These are phyloP conservation scores for Acleris literana DNA, from an alignment of 2,888 invertebrate species.

Conservation along the genomic window DNA sequence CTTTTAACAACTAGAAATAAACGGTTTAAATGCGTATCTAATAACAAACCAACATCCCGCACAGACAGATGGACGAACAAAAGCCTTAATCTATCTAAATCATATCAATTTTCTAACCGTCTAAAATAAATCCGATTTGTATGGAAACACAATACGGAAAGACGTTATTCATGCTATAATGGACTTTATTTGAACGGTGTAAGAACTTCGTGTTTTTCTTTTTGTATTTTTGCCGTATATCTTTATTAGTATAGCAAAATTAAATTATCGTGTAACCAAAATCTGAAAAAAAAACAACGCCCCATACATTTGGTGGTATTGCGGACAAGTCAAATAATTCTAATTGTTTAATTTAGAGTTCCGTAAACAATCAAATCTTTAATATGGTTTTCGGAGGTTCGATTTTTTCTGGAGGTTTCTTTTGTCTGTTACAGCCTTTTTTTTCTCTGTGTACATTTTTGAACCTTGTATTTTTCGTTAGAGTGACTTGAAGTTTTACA, in stretches of 20 bases:
- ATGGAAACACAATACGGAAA: too few relatives aligned
- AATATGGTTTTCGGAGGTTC: too few relatives aligned
- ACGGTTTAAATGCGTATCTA: background rate
- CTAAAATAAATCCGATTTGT: conserved; percentile 1
- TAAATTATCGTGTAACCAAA: background rate
- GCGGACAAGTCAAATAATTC: too few relatives aligned
- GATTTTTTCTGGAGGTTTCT: too few relatives aligned
- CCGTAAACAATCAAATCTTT: background rate
- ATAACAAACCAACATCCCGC: background rate
- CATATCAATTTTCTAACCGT: background rate
- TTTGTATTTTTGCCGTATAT: background rate
- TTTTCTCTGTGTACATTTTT: too few relatives aligned
- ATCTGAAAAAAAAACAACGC: background rate
- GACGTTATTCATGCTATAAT: too few relatives aligned
- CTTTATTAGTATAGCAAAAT: conserved; percentile 1
- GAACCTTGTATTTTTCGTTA: too few relatives aligned
- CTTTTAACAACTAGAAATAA: background rate
- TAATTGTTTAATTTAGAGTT: background rate
- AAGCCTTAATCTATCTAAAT: conserved; percentile 10
- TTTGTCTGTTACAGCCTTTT: too few relatives aligned
- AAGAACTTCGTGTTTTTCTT: too few relatives aligned
- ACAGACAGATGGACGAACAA: conserved; percentile 9
- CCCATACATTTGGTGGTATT: too few relatives aligned
- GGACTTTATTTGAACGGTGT: too few relatives aligned
- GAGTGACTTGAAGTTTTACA: too few relatives aligned